phyloP scores from a whole-genome alignment of 1,140 invertebrate species.

The Drosophila pseudoobscura region DNA sequence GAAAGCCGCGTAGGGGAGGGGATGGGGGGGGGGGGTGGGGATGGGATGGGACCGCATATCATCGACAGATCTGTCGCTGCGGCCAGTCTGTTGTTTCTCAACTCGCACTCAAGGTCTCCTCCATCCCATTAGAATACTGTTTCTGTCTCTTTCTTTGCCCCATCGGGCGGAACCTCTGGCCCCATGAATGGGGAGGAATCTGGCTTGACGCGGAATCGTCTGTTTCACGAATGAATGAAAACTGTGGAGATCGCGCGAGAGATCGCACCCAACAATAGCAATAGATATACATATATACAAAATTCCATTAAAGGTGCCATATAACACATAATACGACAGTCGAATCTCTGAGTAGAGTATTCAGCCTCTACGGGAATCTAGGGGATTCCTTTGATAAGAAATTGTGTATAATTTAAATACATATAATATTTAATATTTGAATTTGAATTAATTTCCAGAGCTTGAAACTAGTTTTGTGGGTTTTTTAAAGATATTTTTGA shows the following conservation, averaged over 20 bases:
- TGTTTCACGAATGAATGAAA: constrained; percentile 38
- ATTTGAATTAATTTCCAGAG: too few relatives aligned
- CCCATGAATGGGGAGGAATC: constrained; percentile 32
- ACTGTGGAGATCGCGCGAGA: constrained; percentile 24
- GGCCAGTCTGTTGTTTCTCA: constrained; percentile 27
- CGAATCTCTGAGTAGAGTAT: neutral
- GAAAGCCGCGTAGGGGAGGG: neutral
- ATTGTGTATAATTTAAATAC: too few relatives aligned
- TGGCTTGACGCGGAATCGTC: constrained; percentile 29
- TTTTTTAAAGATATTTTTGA: too few relatives aligned
- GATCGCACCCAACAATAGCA: constrained; percentile 46
- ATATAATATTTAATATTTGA: too few relatives aligned
- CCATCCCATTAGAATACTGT: constrained; percentile 54
- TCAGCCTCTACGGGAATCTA: too few relatives aligned
- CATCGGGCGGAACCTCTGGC: neutral
- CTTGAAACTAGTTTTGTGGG: too few relatives aligned
- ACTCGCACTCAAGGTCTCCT: constrained; percentile 40
- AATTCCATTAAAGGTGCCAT: constrained; percentile 30
- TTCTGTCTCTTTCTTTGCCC: neutral
- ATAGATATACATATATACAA: constrained; percentile 33
- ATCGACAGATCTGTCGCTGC: constrained; percentile 34
- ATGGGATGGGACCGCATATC: constrained; percentile 11
- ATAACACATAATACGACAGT: constrained; percentile 48
- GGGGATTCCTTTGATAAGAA: too few relatives aligned
- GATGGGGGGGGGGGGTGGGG: neutral